Conservation (phyloP, 2,888 invertebrate species). For the Cephus runcator region DNA sequence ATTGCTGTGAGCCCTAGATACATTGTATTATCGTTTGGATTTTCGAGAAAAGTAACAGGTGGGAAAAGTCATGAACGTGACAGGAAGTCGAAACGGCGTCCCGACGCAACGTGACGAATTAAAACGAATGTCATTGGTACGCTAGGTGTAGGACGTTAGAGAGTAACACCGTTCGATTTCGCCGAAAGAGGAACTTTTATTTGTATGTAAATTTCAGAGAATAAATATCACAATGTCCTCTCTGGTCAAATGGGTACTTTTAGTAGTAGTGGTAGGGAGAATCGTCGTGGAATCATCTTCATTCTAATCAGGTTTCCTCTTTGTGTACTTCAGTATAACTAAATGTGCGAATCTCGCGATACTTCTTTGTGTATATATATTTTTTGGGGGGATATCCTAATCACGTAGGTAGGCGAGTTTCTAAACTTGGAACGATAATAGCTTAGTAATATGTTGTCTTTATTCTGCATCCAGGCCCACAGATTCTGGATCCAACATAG, state of each 20-base stretch:
- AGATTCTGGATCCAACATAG: conserved; percentile 47
- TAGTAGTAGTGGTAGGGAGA: neutral
- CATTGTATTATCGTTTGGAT: conserved; percentile 42
- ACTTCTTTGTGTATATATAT: neutral
- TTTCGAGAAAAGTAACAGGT: conserved; percentile 29
- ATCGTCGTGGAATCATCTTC: neutral
- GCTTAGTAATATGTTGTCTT: conserved; percentile 6
- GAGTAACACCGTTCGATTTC: neutral
- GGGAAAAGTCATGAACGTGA: conserved; percentile 39
- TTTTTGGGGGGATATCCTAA: neutral
- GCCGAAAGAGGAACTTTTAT: neutral
- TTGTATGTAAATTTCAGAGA: neutral
- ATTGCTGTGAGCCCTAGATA: conserved; percentile 30
- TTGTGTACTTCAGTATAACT: neutral
- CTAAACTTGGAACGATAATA: neutral
- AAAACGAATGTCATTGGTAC: neutral
- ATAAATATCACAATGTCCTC: neutral
- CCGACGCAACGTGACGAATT: neutral
- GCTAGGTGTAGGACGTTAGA: neutral
- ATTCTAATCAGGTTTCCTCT: neutral
- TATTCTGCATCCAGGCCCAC: conserved; percentile 45
- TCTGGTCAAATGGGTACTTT: neutral
- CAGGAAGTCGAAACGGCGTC: conserved; percentile 28
- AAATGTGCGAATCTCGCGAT: neutral
- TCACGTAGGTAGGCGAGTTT: neutral